Evolutionary conservation across 1,140 invertebrate species (phyloP), one percentile per base, ranked within the genome.

Genomic region (Microplitis mediator): DNA sequence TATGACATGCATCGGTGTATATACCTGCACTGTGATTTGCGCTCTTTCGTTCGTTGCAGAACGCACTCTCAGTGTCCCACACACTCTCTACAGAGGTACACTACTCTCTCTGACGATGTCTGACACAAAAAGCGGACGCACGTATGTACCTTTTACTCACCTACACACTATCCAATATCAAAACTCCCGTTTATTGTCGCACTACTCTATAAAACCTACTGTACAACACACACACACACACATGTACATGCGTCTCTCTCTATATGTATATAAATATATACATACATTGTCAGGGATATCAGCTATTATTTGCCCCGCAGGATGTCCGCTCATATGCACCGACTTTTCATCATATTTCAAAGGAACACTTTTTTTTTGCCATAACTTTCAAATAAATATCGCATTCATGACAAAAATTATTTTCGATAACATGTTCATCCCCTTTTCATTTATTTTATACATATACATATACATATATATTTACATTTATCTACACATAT

Each of bases 1-100:
- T 86, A 86, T 85, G 84, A 86, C 85, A 87, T 85, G 86, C 86
- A 85, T 85, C 83, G 84, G 81, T 84, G 84, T 85, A 45, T 45
- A 45, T 45, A 82, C 80, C 79, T 73, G 78, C 79, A 80, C 82
- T 81, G 84, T 84, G 85, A 87, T 87, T 86, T 86, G 85, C 84
- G 83, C 79, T 84, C 82, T 86, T 84, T 83, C 82, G 81, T 84
- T 83, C 82, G 82, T 81, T 85, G 80, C 81, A 81, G 80, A 80
- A 83, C 80, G 79, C 76, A 78, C 78, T 79, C 39, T 45, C 39
- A 45, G 39, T 45, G 39, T 45, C 39, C 60, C 60, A 64, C 31
- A 71, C 50, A 56, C 36, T 45, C 13, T 36, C n/a, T 13, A 36
- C 4, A 39, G 56, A 60, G 54, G 56, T 63, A 52, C 71, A 34